phyloP scores from a whole-genome alignment of 2,888 invertebrate species.

The Nomada fucata region DNA sequence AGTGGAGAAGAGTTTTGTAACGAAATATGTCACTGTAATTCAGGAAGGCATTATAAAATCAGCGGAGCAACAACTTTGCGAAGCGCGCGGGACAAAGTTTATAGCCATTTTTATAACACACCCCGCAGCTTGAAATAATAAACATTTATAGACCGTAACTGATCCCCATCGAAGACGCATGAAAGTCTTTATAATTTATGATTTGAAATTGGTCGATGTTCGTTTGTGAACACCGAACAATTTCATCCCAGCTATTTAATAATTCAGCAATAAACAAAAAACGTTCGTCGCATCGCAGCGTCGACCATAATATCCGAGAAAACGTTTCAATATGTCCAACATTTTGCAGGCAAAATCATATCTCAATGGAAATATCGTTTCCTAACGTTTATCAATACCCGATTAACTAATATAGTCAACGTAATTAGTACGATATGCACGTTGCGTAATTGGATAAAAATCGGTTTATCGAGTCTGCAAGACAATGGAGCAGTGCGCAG shows the following conservation, averaged over 20 bases:
- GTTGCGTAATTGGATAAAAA: slow-evolving; percentile 39
- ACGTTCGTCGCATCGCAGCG: no score
- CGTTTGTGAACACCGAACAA: no score
- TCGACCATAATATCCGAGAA: no score
- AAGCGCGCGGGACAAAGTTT: slow-evolving; percentile 42
- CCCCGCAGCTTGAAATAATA: slow-evolving; percentile 53
- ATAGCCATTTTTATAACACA: slow-evolving; percentile 33
- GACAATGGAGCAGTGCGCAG: slow-evolving; percentile 28
- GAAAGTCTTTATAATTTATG: slow-evolving; percentile 54
- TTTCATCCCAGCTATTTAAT: no score
- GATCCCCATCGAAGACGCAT: slow-evolving; percentile 36
- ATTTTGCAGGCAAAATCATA: no score
- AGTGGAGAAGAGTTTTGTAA: no score
- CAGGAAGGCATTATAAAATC: slow-evolving; percentile 23
- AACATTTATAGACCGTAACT: slow-evolving; percentile 66
- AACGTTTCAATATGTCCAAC: no score
- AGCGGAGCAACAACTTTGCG: slow-evolving; percentile 25
- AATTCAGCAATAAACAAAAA: no score
- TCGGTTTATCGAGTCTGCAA: slow-evolving; percentile 43
- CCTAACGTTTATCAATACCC: background rate
- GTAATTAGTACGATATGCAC: slow-evolving; percentile 1
- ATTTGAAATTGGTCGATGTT: background rate
- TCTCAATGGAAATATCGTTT: no score
- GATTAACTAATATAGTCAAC: slow-evolving; percentile 8
- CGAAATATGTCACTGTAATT: background rate